A percentile compares a stretch with the other conserved stretches of the same genome.
phyloP scores from a whole-genome alignment of 2,888 invertebrate species.

The Tetheella fluctuosa region DNA sequence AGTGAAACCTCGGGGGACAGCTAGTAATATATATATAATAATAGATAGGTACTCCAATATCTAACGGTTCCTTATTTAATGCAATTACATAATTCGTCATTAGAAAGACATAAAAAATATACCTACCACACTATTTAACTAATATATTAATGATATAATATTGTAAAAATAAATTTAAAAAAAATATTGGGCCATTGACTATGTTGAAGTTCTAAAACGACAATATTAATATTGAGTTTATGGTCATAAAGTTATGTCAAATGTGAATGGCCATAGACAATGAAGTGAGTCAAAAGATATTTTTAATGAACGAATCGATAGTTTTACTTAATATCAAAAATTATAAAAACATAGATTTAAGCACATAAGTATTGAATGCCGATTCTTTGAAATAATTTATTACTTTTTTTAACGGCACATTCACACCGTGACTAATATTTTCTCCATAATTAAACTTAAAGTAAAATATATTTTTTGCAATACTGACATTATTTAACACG shows the following conservation, averaged over 20 bases:
- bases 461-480: too few relatives aligned
- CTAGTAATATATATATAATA: too few relatives aligned
- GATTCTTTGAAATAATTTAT: too few relatives aligned
- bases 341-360: too few relatives aligned
- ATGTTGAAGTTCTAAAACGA: background rate
- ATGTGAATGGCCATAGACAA: background rate
- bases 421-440: too few relatives aligned
- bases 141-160: background rate
- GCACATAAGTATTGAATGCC: too few relatives aligned
- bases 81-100: background rate
- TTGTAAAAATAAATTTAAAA: background rate
- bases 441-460: too few relatives aligned
- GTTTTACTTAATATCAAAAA: too few relatives aligned
- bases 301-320: too few relatives aligned
- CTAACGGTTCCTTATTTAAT: background rate
- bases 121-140: background rate
- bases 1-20: too few relatives aligned
- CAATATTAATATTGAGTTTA: background rate
- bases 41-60: background rate
- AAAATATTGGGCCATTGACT: background rate
- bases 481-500: too few relatives aligned
- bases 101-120: background rate
- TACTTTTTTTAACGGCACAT: too few relatives aligned
- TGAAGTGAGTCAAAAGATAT: background rate
- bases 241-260: background rate